These are phyloP conservation scores for Drosophila nannoptera DNA, from an alignment of 1,140 invertebrate genomes.

Conservation along the genomic window DNA sequence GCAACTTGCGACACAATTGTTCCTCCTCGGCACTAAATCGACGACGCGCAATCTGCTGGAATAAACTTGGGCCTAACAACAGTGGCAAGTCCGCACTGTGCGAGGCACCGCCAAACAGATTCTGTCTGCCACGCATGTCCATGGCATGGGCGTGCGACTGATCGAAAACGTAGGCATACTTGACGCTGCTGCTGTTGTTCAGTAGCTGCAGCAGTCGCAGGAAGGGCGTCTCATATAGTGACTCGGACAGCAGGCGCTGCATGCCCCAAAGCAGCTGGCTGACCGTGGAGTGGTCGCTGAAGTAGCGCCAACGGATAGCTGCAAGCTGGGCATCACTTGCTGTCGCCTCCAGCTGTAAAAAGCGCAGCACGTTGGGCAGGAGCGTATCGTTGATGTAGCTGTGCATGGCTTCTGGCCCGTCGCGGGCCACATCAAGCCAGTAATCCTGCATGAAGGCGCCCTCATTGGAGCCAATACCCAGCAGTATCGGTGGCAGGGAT, in stretches of 20 bases:
- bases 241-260: constrained; percentile 72
- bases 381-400: constrained; percentile 80
- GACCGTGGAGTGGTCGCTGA: constrained; percentile 47
- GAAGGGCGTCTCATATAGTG: constrained; percentile 69
- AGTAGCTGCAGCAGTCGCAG: constrained; percentile 64
- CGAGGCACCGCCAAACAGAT: constrained; percentile 79
- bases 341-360: constrained; percentile 31
- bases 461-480: constrained; percentile 81
- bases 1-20: constrained; percentile 81
- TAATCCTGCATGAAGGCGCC: constrained; percentile 81
- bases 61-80: constrained; percentile 83
- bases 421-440: constrained; percentile 80
- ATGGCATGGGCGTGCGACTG: constrained; percentile 73
- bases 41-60: constrained; percentile 82
- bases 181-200: constrained; percentile 53
- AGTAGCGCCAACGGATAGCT: constrained; percentile 81
- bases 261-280: constrained; percentile 60
- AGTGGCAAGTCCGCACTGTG: constrained; percentile 84
- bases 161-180: constrained; percentile 80
- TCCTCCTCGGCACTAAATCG: constrained; percentile 82
- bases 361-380: constrained; percentile 79
- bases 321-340: constrained; percentile 67
- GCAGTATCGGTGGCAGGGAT: constrained; percentile 59
- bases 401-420: constrained; percentile 79
- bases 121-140: constrained; percentile 73